A percentile compares a stretch with the other conserved stretches of the same genome.
Evolutionary conservation across 2,113 vertebrate species (phyloP).

Genomic region (Cyphomyrus plagiostoma): DNA sequence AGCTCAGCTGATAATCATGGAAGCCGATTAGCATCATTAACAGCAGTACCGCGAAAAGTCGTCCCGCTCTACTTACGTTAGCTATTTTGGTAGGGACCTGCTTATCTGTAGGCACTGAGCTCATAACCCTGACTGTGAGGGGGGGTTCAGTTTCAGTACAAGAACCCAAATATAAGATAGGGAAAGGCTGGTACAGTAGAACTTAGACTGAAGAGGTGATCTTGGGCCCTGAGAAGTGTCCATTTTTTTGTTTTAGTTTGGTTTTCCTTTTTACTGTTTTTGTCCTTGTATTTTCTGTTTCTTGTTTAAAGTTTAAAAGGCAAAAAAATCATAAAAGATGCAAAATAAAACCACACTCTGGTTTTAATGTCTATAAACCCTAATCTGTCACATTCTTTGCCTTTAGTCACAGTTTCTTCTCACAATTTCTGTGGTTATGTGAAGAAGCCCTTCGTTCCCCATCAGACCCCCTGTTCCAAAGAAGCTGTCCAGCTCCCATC

Average conservation of each 20-base stretch:
- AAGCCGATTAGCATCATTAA: slow-evolving; percentile 3
- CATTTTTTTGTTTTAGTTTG: not conserved
- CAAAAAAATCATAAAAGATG: not conserved
- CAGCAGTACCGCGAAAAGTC: not conserved
- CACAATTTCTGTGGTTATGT: not conserved
- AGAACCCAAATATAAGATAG: not conserved
- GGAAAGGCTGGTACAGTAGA: not conserved
- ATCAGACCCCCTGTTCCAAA: not conserved
- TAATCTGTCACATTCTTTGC: not conserved
- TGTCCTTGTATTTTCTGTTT: not conserved
- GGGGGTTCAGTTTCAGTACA: not conserved
- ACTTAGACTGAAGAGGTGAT: not conserved
- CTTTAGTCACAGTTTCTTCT: not conserved
- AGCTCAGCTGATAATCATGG: not conserved
- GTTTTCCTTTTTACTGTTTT: not conserved
- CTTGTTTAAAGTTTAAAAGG: not conserved
- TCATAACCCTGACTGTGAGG: not conserved
- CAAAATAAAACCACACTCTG: not conserved
- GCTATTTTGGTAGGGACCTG: not conserved
- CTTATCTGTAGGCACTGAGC: not conserved
- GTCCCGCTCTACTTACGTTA: not conserved
- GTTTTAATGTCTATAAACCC: not conserved
- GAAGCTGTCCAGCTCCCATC: not conserved
- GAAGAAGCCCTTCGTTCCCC: not conserved
- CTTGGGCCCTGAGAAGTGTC: not conserved